Evolutionary conservation across 1,140 invertebrate genomes (phyloP), one percentile per base, ranked within the genome.

Genomic region (Melipona quadrifasciata): DNA sequence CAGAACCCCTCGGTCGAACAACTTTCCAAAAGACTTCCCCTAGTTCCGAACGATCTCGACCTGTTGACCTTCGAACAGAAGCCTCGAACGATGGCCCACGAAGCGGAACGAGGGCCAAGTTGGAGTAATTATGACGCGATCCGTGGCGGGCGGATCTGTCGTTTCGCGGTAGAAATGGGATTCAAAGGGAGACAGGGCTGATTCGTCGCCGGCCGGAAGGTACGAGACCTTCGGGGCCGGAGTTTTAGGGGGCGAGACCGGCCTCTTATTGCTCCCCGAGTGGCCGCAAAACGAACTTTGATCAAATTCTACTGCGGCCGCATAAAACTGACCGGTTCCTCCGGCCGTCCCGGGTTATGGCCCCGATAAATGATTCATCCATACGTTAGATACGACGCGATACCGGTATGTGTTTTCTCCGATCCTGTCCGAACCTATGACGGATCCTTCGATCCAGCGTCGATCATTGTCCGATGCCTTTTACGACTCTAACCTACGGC

Each of bases 221-320:
- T 86, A 89, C 77, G 92, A 93, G 92, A 90, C 93, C 92, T 94
- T 91, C 84, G 93, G 91, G 93, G 92, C 82, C 86, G 74, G 58
- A 90, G 90, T 92, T 93, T 94, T 93, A 92, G 92, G 92, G 91
- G 92, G 90, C 89, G 89, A 91, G 88, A 0, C 84, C 90, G 90
- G 87, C 88, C 90, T 80, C 82, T 94, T 95, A 95, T 95, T 95
- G 92, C 94, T 95, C 94, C 94, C 94, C 91, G 92, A 95, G 94
- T 94, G 94, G 90, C 93, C 94, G 93, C 94, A 95, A 95, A 95
- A 94, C 93, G 93, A 94, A 95, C 92, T 95, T 95, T 95, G 94
- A 95, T 95, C 94, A 95, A 94, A 95, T 95, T 95, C 94, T 94
- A 94, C 93, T 93, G 92, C 91, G 92, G 92, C 84, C 90, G 92